A percentile compares a stretch with the other conserved stretches of the same genome.
These are phyloP conservation scores for Orthosia cruda DNA, from an alignment of 2,888 invertebrate species.

Conservation along the genomic window DNA sequence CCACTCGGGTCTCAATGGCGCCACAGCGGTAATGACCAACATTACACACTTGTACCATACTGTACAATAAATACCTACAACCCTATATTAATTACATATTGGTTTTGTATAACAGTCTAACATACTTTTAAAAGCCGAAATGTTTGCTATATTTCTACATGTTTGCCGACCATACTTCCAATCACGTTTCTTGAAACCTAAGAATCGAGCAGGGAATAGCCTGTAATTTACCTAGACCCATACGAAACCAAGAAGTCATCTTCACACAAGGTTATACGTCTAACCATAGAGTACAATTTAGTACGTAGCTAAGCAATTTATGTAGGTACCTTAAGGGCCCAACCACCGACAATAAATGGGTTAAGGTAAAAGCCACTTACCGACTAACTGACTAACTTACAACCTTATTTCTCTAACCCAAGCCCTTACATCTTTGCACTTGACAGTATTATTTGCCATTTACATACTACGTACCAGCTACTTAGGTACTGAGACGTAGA, in stretches of 20 bases:
- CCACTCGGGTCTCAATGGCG: too few species aligned
- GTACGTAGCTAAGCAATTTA: conserved; percentile 69
- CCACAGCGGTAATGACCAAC: too few species aligned
- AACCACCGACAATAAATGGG: conserved; percentile 77
- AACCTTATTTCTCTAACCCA: conserved; percentile 72
- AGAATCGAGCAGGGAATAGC: background rate
- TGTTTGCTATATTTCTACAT: too few species aligned
- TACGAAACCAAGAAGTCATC: conserved; percentile 31
- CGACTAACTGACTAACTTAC: conserved; percentile 77
- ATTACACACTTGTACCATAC: too few species aligned
- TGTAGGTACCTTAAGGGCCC: conserved; percentile 74
- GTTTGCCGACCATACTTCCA: background rate
- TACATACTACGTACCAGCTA: conserved; percentile 17
- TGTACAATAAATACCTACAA: too few species aligned
- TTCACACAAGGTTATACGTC: conserved; percentile 34
- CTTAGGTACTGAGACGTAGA: background rate
- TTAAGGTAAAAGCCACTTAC: conserved; percentile 77
- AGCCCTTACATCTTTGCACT: conserved; percentile 68
- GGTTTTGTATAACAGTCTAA: too few species aligned
- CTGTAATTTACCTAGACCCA: conserved; percentile 20
- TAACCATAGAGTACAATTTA: conserved; percentile 54
- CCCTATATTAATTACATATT: too few species aligned
- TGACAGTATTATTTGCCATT: conserved; percentile 57
- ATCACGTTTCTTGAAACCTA: background rate
- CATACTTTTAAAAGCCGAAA: too few species aligned